Evolutionary conservation across 2,797 vertebrate genomes (phyloP), one percentile per base, ranked within the genome.

Genomic region (Kryptolebias ocellatus): DNA sequence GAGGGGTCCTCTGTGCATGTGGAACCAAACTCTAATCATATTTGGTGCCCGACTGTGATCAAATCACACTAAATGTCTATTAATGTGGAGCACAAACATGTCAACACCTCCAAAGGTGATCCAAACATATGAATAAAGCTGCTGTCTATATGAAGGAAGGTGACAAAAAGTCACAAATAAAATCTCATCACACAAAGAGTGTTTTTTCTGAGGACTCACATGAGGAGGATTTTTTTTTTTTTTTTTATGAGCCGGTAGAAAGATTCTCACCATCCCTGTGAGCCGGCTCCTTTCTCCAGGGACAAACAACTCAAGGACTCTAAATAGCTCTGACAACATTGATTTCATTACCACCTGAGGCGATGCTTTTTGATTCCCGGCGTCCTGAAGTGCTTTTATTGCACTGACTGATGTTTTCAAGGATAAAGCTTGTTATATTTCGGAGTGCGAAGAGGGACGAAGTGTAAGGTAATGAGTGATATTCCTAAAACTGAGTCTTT

Each of bases 331-430:
- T 31, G 29, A 65, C 24, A 50, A 46, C 60, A 86, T 47, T 53
- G 52, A 78, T 84, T 82, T 81, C 18, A 74, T 80, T 74, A 76
- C 58, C 42, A 51, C 63, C 31, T 67, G 53, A 64, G 76, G 62
- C 1, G 7, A 67, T 7, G 61, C 56, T 20, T 60, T 66, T 65
- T 62, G 68, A 56, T 59, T 82, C 47, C 61, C 27, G 24, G 37
- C 27, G 20, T 20, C 28, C 24, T 11, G 1, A 62, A 74, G 60
- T 76, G 49, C 53, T 74, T 72, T 69, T 37, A 65, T 50, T 66
- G 15, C 24, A 1, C 54, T 58, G 10, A 87, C 10, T 52, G 52
- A 84, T 71, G 45, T 60, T 70, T 79, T 65, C 15, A 67, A 59
- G 77, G n/a, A 66, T 18, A 64, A 34, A 15, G 20, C 15, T 39